Evolutionary conservation across 2,113 vertebrate species (phyloP).

Genomic region (Caretta caretta): DNA sequence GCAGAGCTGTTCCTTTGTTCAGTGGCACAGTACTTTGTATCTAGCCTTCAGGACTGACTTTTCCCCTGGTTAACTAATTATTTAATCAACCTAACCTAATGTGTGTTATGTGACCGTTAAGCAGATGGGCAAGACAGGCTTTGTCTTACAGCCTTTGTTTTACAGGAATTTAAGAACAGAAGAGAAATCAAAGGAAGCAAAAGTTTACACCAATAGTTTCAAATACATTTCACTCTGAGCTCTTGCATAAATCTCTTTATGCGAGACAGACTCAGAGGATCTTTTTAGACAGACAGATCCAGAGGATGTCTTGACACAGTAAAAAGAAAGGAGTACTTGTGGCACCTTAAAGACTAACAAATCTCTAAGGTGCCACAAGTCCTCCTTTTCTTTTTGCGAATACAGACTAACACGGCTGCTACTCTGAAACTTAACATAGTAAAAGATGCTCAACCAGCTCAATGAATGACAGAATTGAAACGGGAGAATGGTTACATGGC

Average conservation of each 20-base stretch:
- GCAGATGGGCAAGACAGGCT: not conserved
- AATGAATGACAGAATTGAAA: not conserved
- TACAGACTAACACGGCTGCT: no score
- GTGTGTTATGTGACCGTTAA: constrained; percentile 1
- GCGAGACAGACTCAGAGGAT: no score
- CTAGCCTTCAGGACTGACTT: not conserved
- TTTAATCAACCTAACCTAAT: not conserved
- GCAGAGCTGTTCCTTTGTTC: not conserved
- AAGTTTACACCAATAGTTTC: not conserved
- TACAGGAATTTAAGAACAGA: not conserved
- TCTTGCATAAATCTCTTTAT: not conserved
- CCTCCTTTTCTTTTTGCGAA: no score
- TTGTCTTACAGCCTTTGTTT: not conserved
- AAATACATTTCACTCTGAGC: not conserved
- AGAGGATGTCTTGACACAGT: constrained; percentile 4
- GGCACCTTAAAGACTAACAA: no score
- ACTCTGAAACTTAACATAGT: no score
- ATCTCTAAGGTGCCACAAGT: no score
- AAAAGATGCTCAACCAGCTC: not conserved
- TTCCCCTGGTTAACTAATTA: constrained; percentile 2
- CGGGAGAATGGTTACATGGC: not conserved
- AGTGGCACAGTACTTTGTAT: not conserved
- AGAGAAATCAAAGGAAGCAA: not conserved
- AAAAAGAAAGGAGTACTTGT: not conserved
- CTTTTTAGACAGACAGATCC: not conserved